Percentiles rank a stretch among this genome's conserved stretches.
phyloP scores from a whole-genome alignment of 2,797 vertebrate species.

The Cottoperca gobio region DNA sequence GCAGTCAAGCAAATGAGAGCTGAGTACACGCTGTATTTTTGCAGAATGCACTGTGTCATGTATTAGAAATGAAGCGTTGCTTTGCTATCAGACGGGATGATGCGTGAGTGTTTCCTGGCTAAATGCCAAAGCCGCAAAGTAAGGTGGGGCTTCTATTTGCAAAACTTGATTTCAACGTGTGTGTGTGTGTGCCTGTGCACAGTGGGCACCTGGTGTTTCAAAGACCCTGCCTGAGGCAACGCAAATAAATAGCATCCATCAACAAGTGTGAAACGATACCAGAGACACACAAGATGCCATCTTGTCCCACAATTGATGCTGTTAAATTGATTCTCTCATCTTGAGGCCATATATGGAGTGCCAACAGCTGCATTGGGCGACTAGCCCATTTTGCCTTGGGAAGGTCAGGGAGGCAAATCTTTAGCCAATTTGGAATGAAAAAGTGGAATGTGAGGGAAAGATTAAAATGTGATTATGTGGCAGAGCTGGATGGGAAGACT shows the following conservation, averaged over 20 bases:
- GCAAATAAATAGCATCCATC: slow-evolving; percentile 66
- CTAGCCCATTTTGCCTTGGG: slow-evolving; percentile 45
- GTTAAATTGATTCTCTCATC: slow-evolving; percentile 77
- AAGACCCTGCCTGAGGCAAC: slow-evolving; percentile 61
- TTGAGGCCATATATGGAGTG: slow-evolving; percentile 35
- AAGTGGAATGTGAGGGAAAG: slow-evolving; percentile 16
- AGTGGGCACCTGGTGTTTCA: slow-evolving; percentile 68
- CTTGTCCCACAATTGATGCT: slow-evolving; percentile 54
- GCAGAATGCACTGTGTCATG: slow-evolving; percentile 16
- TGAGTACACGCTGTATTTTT: slow-evolving; percentile 26
- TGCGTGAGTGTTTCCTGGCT: slow-evolving; percentile 26
- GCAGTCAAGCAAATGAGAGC: slow-evolving; percentile 12
- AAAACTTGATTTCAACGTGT: slow-evolving; percentile 17
- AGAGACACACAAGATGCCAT: slow-evolving; percentile 58
- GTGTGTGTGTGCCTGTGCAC: slow-evolving; percentile 7
- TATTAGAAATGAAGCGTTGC: slow-evolving; percentile 21
- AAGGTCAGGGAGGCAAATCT: slow-evolving; percentile 26
- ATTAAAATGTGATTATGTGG: slow-evolving; percentile 45
- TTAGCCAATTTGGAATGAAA: slow-evolving; percentile 5
- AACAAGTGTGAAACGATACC: slow-evolving; percentile 61
- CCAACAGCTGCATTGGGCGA: slow-evolving; percentile 44
- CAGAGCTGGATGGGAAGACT: slow-evolving; percentile 16
- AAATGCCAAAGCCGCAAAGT: slow-evolving; percentile 44
- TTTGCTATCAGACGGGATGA: slow-evolving; percentile 37
- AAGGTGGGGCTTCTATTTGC: slow-evolving; percentile 42